These are phyloP conservation scores for Speoplatyrhinus poulsoni DNA, from an alignment of 2,113 vertebrate species.

Conservation along the genomic window DNA sequence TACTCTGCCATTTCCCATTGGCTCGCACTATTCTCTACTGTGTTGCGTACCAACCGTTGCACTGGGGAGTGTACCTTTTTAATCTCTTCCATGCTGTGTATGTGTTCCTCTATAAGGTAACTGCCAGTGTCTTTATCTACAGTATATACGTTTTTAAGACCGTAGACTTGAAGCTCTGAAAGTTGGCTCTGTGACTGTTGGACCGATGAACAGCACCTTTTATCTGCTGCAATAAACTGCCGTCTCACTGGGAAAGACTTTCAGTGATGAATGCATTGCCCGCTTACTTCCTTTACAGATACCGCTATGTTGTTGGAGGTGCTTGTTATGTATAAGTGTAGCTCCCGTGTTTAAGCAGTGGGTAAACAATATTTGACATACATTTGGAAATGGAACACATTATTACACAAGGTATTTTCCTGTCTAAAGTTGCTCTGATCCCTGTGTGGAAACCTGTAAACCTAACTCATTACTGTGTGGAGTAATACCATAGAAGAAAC, in stretches of 20 bases:
- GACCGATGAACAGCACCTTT: not conserved
- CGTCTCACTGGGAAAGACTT: not conserved
- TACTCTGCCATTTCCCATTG: no score
- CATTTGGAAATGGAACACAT: no score
- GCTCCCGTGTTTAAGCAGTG: no score
- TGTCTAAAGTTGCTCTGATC: no score
- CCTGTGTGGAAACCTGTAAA: no score
- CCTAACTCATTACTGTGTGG: no score
- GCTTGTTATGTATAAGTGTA: not conserved
- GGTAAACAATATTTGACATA: no score
- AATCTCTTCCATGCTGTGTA: not conserved
- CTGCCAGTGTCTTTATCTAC: not conserved
- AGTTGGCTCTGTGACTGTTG: not conserved
- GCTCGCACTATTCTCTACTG: no score
- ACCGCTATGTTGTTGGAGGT: not conserved
- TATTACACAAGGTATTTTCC: not conserved
- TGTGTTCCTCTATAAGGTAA: not conserved
- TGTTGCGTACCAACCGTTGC: no score
- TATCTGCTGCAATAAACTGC: not conserved
- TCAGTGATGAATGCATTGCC: not conserved
- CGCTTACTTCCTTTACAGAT: not conserved
- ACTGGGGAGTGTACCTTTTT: no score
- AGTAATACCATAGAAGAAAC: no score
- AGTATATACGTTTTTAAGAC: not conserved
- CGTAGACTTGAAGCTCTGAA: not conserved